Evolutionary conservation across 2,113 vertebrate species (phyloP).

Genomic region (Phoenicopterus ruber): DNA sequence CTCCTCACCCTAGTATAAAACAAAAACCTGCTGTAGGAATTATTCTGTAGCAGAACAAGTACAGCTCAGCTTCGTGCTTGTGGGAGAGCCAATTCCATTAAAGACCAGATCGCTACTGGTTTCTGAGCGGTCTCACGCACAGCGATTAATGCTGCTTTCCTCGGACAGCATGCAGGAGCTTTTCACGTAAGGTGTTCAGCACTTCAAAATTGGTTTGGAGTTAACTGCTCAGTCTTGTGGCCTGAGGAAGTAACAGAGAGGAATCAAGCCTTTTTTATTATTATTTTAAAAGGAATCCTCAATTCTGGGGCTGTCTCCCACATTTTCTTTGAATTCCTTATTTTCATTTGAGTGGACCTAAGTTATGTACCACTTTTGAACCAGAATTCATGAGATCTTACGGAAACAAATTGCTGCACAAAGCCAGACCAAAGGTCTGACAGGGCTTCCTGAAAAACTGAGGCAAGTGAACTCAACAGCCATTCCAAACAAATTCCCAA

Average conservation of each 20-base stretch:
- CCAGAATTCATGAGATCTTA: neutral
- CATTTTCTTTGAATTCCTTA: neutral
- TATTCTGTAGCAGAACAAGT: neutral
- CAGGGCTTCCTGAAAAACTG: neutral
- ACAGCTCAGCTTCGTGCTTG: neutral
- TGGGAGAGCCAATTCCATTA: neutral
- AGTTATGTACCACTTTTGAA: neutral
- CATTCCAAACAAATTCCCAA: neutral
- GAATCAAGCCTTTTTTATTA: neutral
- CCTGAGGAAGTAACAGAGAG: neutral
- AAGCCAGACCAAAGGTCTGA: neutral
- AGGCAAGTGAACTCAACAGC: neutral
- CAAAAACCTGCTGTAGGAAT: neutral
- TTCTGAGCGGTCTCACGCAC: neutral
- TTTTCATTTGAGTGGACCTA: neutral
- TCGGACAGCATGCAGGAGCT: neutral
- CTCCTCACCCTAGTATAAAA: neutral
- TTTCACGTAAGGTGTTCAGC: neutral
- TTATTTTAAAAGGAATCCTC: neutral
- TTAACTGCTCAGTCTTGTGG: neutral
- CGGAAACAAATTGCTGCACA: neutral
- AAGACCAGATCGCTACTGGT: neutral
- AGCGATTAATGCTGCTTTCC: neutral
- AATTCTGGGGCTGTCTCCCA: neutral
- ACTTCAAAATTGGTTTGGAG: neutral